Evolutionary conservation across 2,113 vertebrate genomes (phyloP).

Genomic region (Sardina pilchardus): DNA sequence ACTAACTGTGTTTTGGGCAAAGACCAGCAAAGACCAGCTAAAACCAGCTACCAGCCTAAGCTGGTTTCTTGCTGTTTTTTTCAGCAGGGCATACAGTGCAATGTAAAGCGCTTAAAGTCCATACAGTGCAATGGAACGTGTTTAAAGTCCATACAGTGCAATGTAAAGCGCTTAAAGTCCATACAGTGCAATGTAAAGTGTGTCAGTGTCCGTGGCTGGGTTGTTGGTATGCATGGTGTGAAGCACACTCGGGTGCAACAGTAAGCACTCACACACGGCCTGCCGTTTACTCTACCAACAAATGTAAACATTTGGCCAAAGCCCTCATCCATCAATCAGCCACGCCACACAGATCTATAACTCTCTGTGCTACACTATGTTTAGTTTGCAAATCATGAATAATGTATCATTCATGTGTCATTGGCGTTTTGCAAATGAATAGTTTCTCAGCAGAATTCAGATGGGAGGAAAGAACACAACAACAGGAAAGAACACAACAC

Average conservation of each 20-base stretch:
- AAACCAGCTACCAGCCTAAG: no score
- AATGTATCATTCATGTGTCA: not conserved
- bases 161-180: not conserved
- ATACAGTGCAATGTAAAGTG: not conserved
- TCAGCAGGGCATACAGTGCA: no score
- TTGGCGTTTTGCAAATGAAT: not conserved
- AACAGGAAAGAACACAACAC: not conserved
- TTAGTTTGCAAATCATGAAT: not conserved
- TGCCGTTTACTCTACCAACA: not conserved
- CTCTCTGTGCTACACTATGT: not conserved
- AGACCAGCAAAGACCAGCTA: no score
- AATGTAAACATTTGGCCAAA: slow-evolving; percentile 8
- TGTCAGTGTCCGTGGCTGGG: not conserved
- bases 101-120: no score
- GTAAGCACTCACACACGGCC: not conserved
- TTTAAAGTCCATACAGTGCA: no score
- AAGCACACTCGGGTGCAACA: not conserved
- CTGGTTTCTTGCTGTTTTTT: no score
- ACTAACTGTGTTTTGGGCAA: no score
- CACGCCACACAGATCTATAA: not conserved
- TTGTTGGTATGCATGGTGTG: not conserved
- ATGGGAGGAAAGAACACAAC: not conserved
- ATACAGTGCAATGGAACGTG: no score
- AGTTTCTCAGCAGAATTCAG: not conserved
- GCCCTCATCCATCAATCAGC: not conserved